Evolutionary conservation across 2,888 invertebrate species (phyloP).

Genomic region (Coremacera marginata): DNA sequence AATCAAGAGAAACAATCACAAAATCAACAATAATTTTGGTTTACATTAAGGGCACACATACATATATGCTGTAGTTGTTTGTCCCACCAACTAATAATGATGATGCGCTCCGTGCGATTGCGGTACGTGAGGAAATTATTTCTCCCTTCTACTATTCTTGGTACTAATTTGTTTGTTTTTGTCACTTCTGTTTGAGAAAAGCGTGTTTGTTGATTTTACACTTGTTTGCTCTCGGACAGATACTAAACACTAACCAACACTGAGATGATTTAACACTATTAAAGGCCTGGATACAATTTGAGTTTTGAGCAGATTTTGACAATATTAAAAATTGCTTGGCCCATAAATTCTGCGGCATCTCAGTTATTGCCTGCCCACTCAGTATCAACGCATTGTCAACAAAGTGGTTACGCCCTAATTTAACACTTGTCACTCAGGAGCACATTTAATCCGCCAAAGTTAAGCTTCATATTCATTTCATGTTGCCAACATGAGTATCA

Average conservation of each 20-base stretch:
- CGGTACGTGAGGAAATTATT: background rate
- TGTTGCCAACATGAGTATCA: background rate
- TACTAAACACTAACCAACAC: too few species aligned
- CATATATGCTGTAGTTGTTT: background rate
- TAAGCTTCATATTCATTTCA: background rate
- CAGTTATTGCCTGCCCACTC: slow-evolving; percentile 10
- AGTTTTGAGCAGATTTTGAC: too few species aligned
- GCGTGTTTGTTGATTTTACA: background rate
- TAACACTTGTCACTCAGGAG: slow-evolving; percentile 60
- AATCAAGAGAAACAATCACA: background rate
- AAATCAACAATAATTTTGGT: background rate
- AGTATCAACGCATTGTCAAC: slow-evolving; percentile 32
- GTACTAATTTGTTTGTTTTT: slow-evolving; percentile 6
- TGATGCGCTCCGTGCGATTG: background rate
- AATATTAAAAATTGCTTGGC: too few species aligned
- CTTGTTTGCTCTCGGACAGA: background rate
- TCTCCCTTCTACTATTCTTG: too few species aligned
- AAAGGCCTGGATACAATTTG: too few species aligned
- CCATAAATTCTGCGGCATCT: background rate
- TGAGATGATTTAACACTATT: slow-evolving; percentile 17
- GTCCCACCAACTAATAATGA: background rate
- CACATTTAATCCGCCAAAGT: slow-evolving; percentile 22
- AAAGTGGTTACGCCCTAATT: slow-evolving; percentile 50
- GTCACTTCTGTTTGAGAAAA: background rate
- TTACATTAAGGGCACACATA: background rate